Conservation (phyloP, 2,113 vertebrate species). For the Lophius piscatorius region DNA sequence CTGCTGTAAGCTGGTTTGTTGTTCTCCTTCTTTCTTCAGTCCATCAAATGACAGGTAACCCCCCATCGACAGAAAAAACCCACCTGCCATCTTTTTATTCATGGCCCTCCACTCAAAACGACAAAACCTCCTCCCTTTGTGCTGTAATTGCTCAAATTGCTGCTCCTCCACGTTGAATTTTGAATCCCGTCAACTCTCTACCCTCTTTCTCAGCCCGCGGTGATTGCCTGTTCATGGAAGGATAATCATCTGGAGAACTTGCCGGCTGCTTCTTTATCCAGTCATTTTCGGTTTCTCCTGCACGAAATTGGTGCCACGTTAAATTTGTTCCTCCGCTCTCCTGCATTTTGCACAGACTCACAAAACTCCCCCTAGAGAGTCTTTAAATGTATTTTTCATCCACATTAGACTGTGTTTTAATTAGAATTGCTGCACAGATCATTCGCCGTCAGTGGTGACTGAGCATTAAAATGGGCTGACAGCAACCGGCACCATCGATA, state of each 20-base stretch:
- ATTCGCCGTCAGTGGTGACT: slow-evolving; percentile 11
- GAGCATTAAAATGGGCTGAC: slow-evolving; percentile 9
- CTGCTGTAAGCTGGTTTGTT: slow-evolving; percentile 6
- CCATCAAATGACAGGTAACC: slow-evolving; percentile 23
- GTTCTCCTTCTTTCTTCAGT: background rate
- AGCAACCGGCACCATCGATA: slow-evolving; percentile 1
- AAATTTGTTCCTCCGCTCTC: background rate
- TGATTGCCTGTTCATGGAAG: background rate
- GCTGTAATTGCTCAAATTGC: slow-evolving; percentile 17
- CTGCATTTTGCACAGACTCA: slow-evolving; percentile 18
- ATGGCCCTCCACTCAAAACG: slow-evolving; percentile 3
- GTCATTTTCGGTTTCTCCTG: background rate
- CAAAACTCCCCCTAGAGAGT: background rate
- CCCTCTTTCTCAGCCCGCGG: background rate
- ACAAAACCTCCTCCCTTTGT: no score
- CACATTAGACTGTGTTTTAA: slow-evolving; percentile 42
- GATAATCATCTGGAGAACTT: no score
- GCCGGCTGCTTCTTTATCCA: no score
- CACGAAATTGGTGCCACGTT: slow-evolving; percentile 6
- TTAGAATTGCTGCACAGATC: slow-evolving; percentile 35
- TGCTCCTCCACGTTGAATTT: slow-evolving; percentile 5
- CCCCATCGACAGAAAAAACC: background rate
- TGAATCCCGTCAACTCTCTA: background rate
- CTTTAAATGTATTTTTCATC: slow-evolving; percentile 23
- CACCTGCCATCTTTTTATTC: slow-evolving; percentile 6